Evolutionary conservation across 2,888 invertebrate species (phyloP), one percentile per base, ranked within the genome.

Genomic region (Selenia dentaria): DNA sequence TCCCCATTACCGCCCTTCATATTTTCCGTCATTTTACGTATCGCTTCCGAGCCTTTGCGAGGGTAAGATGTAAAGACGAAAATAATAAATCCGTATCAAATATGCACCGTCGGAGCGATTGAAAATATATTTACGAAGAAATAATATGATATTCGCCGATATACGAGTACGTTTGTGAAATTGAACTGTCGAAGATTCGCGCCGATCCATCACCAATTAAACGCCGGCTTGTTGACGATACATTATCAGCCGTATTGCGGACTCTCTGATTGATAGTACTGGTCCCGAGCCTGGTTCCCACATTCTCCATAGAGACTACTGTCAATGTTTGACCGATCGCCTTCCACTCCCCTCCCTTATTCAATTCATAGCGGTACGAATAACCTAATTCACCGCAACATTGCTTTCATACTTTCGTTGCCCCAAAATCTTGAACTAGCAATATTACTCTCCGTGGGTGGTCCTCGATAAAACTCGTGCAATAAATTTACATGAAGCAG

Each of bases 1-100:
- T 83, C 85, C 80, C 87, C 76, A 88, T 88, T 88, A 89, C 85
- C 85, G 83, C 83, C 84, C 84, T 81, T 83, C 85, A 80, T 78
- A 81, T 82, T 86, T 88, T 84, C 85, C 86, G 86, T 85, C 87
- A 82, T 88, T 89, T 87, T 76, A 87, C 88, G 89, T 89, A 86
- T 89, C 87, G 83, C 78, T 88, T 88, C 87, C 88, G 79, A 82
- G 70, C 74, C 74, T 71, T 41, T 80, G 82, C 73, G 83, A 85
- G 88, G 88, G 86, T 83, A 83, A 79, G 74, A 77, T 69, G 76
- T 71, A 73, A 79, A 84, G 82, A 81, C 74, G 86, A 83, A 84
- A 82, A 88, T 87, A 87, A 87, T 88, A 88, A 87, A 87, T 88
- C 86, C 87, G 74, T 78, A 85, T 86, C 79, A 76, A 85, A 85